Conservation (phyloP, 2,888 invertebrate genomes). For the Macaria notata region DNA sequence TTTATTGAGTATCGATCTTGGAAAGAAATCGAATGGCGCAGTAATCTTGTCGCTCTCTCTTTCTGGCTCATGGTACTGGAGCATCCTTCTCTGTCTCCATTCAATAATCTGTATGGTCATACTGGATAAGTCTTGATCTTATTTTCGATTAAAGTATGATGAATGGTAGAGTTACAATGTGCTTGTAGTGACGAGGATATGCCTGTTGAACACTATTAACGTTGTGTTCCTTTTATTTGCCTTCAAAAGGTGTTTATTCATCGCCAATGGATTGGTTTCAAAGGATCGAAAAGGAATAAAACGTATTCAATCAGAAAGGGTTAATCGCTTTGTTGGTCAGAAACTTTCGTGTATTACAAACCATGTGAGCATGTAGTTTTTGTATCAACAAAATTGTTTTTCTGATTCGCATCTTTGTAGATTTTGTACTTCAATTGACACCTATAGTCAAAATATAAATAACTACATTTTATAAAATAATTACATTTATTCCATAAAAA, state of each 20-base stretch:
- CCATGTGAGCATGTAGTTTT: neutral
- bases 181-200: constrained; percentile 45
- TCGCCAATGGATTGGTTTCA: constrained; percentile 20
- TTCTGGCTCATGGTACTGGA: constrained; percentile 28
- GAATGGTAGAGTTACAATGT: constrained; percentile 62
- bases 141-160: constrained; percentile 67
- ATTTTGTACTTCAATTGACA: too few relatives aligned
- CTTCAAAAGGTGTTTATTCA: constrained; percentile 25
- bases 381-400: too few relatives aligned
- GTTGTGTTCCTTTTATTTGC: constrained; percentile 24
- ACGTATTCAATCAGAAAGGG: constrained; percentile 11
- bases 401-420: too few relatives aligned
- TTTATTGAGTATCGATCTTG: constrained; percentile 73
- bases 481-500: too few relatives aligned
- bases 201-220: constrained; percentile 46
- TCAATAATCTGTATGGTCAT: constrained; percentile 53
- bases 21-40: constrained; percentile 62
- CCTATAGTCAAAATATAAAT: too few relatives aligned
- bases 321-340: constrained; percentile 1
- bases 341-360: neutral
- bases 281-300: constrained; percentile 15
- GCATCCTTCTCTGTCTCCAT: constrained; percentile 49
- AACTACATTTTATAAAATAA: too few relatives aligned
- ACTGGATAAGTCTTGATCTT: constrained; percentile 55
- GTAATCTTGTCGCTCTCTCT: constrained; percentile 46